These are phyloP conservation scores for Cetoscarus ocellatus DNA, from an alignment of 2,797 vertebrate species.

Conservation along the genomic window DNA sequence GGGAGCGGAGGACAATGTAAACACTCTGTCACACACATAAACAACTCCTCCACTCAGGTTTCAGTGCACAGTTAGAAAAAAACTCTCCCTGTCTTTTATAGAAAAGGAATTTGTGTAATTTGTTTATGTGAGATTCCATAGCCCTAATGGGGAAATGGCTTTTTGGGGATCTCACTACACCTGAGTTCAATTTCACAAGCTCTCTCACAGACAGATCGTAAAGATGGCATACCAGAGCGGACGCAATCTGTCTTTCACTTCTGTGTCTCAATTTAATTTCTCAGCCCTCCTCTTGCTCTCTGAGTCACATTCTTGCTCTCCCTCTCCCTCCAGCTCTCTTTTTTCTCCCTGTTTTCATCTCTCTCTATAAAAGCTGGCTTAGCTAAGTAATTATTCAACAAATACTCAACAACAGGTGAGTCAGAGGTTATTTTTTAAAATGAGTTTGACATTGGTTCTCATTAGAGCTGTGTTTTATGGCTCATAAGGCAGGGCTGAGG, in stretches of 20 bases:
- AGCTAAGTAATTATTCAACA: conserved; percentile 43
- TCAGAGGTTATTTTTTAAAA: conserved; percentile 8
- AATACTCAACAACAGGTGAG: conserved; percentile 48
- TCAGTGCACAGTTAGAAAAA: conserved; percentile 65
- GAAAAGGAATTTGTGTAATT: conserved; percentile 83
- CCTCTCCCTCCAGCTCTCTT: conserved; percentile 9
- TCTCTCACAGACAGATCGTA: conserved; percentile 77
- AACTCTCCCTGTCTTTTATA: conserved; percentile 68
- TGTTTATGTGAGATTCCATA: conserved; percentile 80
- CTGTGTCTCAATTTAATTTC: conserved; percentile 69
- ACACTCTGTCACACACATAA: conserved; percentile 82
- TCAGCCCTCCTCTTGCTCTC: conserved; percentile 41
- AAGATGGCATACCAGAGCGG: conserved; percentile 78
- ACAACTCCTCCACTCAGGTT: conserved; percentile 75
- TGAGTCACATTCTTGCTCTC: conserved; percentile 52
- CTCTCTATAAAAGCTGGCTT: conserved; percentile 31
- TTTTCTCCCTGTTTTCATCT: conserved; percentile 28
- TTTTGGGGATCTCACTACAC: conserved; percentile 75
- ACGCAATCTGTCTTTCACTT: conserved; percentile 65
- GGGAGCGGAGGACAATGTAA: conserved; percentile 76
- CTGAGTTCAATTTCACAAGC: conserved; percentile 82
- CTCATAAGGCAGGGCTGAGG: conserved; percentile 12
- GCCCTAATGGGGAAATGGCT: conserved; percentile 79
- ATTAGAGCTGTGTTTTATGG: conserved; percentile 24
- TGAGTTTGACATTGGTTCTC: conserved; percentile 24